Base-by-base conservation (phyloP, 1,140 invertebrate species). In the Phortica variegata region DNA sequence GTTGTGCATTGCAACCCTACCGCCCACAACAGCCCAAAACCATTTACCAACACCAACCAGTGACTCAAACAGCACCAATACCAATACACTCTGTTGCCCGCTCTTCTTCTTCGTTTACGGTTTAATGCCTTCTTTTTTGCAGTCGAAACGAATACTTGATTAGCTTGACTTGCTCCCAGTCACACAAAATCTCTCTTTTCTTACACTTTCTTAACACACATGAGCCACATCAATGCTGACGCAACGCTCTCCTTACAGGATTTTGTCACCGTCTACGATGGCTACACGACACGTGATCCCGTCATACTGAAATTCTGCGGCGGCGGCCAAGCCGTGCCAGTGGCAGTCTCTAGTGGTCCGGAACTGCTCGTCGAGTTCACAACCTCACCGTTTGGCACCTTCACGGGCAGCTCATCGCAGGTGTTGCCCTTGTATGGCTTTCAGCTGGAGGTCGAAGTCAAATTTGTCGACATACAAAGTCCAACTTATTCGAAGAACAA, bases 221-320 rank as follows among this genome's bases (percentile, higher is more conserved):
- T 26, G 5, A 5, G 10, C 10, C 23, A 26, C 23, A 26, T 10
- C 23, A 26, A 26, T n/a, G n/a, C n/a, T 52, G 26, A 12, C 38
- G 8, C 49, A 18, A 38, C 39, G 45, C 42, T 37, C 32, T 46
- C 37, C 26, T 56, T 60, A 43, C 70, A 89, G 75, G 90, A 93
- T 76, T 91, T 90, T 77, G 87, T 93, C 43, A 91, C 89, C 4
- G 86, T 95, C 23, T 94, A 93, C 77, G 91, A 94, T 68, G 90
- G 92, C 29, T 91, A 91, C 61, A 93, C 89, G 43, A 92, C 90
- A 5, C 81, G 89, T 56, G 90, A 93, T 76, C 89, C 91, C 4
- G 85, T 93, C 47, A 86, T 95, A 53, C 77, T 93, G 50, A 91
- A 90, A 77, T 93, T 95, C 74, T 95, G 92, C 66, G 91, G 91